A percentile compares a stretch with the other conserved stretches of the same genome.
phyloP scores from a whole-genome alignment of 2,888 invertebrate species.

The Latrodectus elegans region DNA sequence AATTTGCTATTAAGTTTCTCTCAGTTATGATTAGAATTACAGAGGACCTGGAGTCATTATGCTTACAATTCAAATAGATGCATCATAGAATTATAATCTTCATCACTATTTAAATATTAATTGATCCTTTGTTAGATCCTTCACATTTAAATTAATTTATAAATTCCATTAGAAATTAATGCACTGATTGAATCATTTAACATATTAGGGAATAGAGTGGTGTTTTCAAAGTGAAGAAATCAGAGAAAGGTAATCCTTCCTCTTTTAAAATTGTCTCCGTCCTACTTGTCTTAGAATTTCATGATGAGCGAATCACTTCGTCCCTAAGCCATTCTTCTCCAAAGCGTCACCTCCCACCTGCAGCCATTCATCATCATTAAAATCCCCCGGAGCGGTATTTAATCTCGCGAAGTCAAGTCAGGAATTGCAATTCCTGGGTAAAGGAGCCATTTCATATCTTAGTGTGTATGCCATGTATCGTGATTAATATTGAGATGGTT shows the following conservation, averaged over 20 bases:
- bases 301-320: background rate
- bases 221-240: background rate
- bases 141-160: too few relatives aligned
- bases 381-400: slow-evolving; percentile 24
- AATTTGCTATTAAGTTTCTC: too few relatives aligned
- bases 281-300: background rate
- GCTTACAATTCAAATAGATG: too few relatives aligned
- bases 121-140: too few relatives aligned
- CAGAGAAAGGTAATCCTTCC: background rate
- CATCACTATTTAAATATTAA: too few relatives aligned
- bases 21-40: too few relatives aligned
- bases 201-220: background rate
- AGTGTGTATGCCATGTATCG: slow-evolving; percentile 27
- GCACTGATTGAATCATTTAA: too few relatives aligned
- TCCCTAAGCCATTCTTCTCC: background rate
- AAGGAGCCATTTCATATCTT: background rate
- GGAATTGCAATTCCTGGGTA: background rate
- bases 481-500: slow-evolving; percentile 31
- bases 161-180: too few relatives aligned
- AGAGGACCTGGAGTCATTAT: too few relatives aligned
- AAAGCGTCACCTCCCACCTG: background rate
- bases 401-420: slow-evolving; percentile 31
- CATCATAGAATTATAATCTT: too few relatives aligned
- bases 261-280: background rate
- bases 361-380: slow-evolving; percentile 50